Evolutionary conservation across 1,140 invertebrate species (phyloP), one percentile per base, ranked within the genome.

Genomic region (Eurosta solidaginis): DNA sequence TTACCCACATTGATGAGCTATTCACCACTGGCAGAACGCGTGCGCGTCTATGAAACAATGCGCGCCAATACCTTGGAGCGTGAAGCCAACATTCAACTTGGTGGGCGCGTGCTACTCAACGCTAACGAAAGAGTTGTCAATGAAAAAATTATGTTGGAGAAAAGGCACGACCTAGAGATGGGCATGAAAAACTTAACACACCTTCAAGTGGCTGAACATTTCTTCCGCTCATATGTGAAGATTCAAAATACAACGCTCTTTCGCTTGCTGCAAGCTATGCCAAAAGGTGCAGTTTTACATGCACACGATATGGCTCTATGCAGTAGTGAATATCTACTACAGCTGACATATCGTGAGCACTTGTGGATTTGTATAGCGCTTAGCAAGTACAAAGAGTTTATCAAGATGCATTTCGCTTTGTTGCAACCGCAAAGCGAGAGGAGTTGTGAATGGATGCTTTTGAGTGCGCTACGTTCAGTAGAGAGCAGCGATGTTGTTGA

Each of bases 261-360:
- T 79, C 82, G 90, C 59, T 89, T 95, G 6, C 91, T 96, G 10
- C 87, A 89, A 79, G 87, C 88, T n/a, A 91, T 94, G 89, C 93
- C 93, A 1, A 93, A 93, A 89, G 94, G 94, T 14, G 92, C 90
- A 0, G 91, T 91, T 0, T 88, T 96, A 0, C 94, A 96, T 83
- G 88, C 91, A 0, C 94, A 96, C 79, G 92, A 94, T 77, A 91
- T 91, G 29, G 91, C 92, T 0, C 88, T 93, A 0, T 90, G 91
- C 3, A 91, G 91, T 20, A 84, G 89, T 0, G 90, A 93, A 49
- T 96, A 91, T 83, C 76, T 84, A 0, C 78, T 84, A 0, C 12
- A 52, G 3, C 54, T 84, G 2, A 84, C 83, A 1, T 82, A 81
- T 33, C 82, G 82, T 0, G 40, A 83, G 25, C 40, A 84, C 63